Evolutionary conservation across 2,888 invertebrate species (phyloP), one percentile per base, ranked within the genome.

Genomic region (Elysia crispata): DNA sequence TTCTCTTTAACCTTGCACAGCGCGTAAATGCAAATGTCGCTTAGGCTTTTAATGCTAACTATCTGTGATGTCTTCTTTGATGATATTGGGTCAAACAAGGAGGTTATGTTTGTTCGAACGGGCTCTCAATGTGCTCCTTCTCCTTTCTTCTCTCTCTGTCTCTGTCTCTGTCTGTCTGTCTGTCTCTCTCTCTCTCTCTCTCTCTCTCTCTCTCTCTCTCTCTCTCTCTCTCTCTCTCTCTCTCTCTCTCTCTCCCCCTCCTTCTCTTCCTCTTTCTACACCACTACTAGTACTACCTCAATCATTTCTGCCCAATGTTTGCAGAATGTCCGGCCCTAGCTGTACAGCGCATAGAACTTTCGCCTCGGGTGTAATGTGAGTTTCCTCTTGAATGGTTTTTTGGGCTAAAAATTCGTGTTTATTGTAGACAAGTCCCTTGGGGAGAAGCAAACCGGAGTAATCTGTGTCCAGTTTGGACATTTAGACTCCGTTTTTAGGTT

Each of bases 161-260:
- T 70, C 6, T 33, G 5, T 70, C 33, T 33, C 8, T 70, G 31
- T 57, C 30, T 74, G 23, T 60, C 23, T 25, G 54, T 60, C 6
- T 74, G 15, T 25, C 13, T 54, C 74, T 54, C 20, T 54, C 74
- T 74, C n/a, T 74, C 54, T 74, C 5, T 57, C 74, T 54, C n/a
- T 54, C 30, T 57, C n/a, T 54, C 15, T 57, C 13, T 57, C 30
- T 30, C 15, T 30, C 30, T 57, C n/a, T 41, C 41, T 70, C 23
- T 70, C 31, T 41, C 41, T 41, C 70, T 31, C 41, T 70, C 18
- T 70, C 41, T 70, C 20, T 70, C 6, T 33, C n/a, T 69, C 15
- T 69, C 69, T 69, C 30, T 69, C 28, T 69, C 13, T 69, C 69
- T 8, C 30, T 69, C 69, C 13, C 30, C 13, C 28, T n/a, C 11